Evolutionary conservation across 2,797 vertebrate genomes (phyloP), one percentile per base, ranked within the genome.

Genomic region (Nyctibius grandis): DNA sequence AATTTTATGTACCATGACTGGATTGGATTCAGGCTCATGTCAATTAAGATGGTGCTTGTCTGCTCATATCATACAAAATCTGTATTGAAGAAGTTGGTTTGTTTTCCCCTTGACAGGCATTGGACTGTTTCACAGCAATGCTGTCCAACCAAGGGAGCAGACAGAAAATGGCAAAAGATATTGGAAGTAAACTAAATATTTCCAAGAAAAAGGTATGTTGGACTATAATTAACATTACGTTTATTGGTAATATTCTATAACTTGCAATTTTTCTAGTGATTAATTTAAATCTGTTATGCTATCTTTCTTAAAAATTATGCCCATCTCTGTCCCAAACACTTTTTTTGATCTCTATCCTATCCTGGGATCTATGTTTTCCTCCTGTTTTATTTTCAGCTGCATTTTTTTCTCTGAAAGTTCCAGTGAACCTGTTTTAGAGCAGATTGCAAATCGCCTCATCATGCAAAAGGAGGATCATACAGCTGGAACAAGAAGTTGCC

Each of bases 121-220:
- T 99, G 26, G 99, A 99, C 97, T 99, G 99, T 97, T 99, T 99
- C 97, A 99, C 99, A 77, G 99, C 99, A 89, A 99, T 99, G 99
- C 95, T 99, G 56, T 99, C 99, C 86, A 97, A 95, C 73, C 97
- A 97, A 10, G 97, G 97, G 29, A 99, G 93, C 94, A 98, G 98
- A 63, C 97, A 98, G 74, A 98, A 98, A 95, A 98, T 99, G 98
- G 99, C 99, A 15, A 99, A 99, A 98, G 91, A 99, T 87, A 99
- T 99, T 91, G 99, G 99, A 95, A 99, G 98, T 98, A 99, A 99
- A 87, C 97, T 99, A 61, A 99, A 99, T 95, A 99, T 99, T 98
- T 99, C 99, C 38, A 99, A 98, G 97, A 99, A 99, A 91, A 99
- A 99, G 99, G 99, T 99, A 96, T 47, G 33, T 77, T 78, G 20